These are phyloP conservation scores for Desmodus rotundus DNA, from an alignment of 2,113 vertebrate genomes.

Conservation along the genomic window DNA sequence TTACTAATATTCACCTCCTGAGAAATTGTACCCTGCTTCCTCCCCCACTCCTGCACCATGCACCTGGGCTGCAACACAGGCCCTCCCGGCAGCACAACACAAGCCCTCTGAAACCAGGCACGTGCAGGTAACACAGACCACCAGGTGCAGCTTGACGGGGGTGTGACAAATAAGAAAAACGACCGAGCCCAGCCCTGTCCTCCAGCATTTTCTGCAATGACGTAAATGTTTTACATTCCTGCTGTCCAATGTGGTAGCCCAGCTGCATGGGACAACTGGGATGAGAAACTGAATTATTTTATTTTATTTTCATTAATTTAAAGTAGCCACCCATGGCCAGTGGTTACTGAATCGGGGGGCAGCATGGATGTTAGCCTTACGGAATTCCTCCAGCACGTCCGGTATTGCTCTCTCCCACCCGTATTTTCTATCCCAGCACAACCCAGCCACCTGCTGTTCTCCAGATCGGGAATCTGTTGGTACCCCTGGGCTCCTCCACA, in stretches of 20 bases:
- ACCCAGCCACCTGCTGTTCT: background rate
- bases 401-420: background rate
- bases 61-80: background rate
- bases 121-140: no score
- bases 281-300: background rate
- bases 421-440: background rate
- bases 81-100: background rate
- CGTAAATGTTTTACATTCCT: background rate
- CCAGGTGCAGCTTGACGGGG: background rate
- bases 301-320: background rate
- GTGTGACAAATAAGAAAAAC: background rate
- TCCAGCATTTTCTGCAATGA: background rate
- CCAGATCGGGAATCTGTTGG: background rate
- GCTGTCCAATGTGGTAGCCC: background rate
- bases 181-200: background rate
- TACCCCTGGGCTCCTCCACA: background rate
- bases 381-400: background rate
- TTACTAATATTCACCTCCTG: background rate
- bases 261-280: background rate
- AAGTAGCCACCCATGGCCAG: background rate
- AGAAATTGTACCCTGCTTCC: background rate
- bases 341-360: background rate
- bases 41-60: accelerated
- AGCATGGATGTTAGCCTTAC: background rate
- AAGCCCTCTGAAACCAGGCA: background rate